These are phyloP conservation scores for Acanthis flammea DNA, from an alignment of 2,797 vertebrate species.

Conservation along the genomic window DNA sequence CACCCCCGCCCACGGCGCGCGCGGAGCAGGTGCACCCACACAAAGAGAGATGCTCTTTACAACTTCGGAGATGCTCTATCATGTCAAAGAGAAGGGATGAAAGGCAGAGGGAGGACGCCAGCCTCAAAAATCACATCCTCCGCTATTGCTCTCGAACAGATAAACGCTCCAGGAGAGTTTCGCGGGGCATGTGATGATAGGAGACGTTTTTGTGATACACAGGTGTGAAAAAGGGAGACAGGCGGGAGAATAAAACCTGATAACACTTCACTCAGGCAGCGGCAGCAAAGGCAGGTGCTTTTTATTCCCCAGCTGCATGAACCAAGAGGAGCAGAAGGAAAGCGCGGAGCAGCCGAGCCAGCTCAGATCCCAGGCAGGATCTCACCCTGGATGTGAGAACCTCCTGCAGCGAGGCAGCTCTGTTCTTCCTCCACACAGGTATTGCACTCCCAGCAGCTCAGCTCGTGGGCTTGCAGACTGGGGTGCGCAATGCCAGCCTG, in stretches of 20 bases:
- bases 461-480: neutral
- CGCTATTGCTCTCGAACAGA: slow-evolving; percentile 6
- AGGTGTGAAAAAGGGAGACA: slow-evolving; percentile 43
- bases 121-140: slow-evolving; percentile 57
- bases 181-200: neutral
- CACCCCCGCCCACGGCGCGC: neutral
- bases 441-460: neutral
- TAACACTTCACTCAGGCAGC: slow-evolving; percentile 21
- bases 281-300: slow-evolving; percentile 19
- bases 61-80: slow-evolving; percentile 70
- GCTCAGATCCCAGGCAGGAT: neutral
- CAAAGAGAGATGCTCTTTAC: slow-evolving; percentile 44
- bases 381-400: neutral
- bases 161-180: slow-evolving; percentile 36
- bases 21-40: slow-evolving; percentile 29
- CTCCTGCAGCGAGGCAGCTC: slow-evolving; percentile 22
- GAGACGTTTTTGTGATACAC: slow-evolving; percentile 25
- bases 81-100: slow-evolving; percentile 63
- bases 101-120: slow-evolving; percentile 51
- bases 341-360: neutral
- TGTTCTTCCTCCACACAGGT: neutral
- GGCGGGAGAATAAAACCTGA: slow-evolving; percentile 32
- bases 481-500: neutral
- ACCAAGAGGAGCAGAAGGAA: slow-evolving; percentile 3
- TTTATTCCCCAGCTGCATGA: neutral